A percentile compares a stretch with the other conserved stretches of the same genome.
Conservation (phyloP, 2,888 invertebrate genomes). For the Dyspetes luteomarginatus region DNA sequence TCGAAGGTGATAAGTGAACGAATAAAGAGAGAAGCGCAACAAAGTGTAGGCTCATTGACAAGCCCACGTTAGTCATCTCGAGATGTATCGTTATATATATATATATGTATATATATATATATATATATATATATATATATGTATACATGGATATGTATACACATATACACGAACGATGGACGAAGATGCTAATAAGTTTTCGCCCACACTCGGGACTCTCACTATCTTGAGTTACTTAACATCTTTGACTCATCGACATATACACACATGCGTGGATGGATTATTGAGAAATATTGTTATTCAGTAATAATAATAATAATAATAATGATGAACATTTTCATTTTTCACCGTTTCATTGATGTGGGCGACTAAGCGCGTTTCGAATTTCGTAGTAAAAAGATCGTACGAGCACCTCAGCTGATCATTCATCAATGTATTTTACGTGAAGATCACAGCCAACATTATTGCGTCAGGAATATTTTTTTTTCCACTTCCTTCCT, state of each 20-base stretch:
- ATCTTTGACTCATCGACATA: conserved; percentile 62
- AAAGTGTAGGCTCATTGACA: conserved; percentile 66
- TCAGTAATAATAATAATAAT: too few species aligned
- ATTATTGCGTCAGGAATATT: conserved; percentile 5
- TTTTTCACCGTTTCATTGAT: conserved; percentile 1
- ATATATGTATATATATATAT: not conserved
- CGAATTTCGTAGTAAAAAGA: conserved; percentile 22
- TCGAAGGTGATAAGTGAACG: conserved; percentile 40
- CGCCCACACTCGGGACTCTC: conserved; percentile 64
- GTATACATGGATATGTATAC: too few species aligned
- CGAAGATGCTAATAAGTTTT: conserved; percentile 66
- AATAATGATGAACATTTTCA: not conserved
- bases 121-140: too few species aligned
- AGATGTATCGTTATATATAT: conserved; percentile 8
- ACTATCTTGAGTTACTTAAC: conserved; percentile 59
- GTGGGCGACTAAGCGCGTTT: not conserved
- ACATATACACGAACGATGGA: conserved; percentile 19
- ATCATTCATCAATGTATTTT: conserved; percentile 10
- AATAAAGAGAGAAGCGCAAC: conserved; percentile 44
- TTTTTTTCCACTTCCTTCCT: conserved; percentile 1
- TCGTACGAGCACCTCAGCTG: not conserved
- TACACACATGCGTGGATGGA: not conserved
- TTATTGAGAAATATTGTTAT: conserved; percentile 13
- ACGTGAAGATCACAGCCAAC: conserved; percentile 20
- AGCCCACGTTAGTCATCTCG: conserved; percentile 62